Percentiles rank a stretch among this genome's conserved stretches.
Conservation (phyloP, 2,888 invertebrate species). For the Zeuzera pyrina region DNA sequence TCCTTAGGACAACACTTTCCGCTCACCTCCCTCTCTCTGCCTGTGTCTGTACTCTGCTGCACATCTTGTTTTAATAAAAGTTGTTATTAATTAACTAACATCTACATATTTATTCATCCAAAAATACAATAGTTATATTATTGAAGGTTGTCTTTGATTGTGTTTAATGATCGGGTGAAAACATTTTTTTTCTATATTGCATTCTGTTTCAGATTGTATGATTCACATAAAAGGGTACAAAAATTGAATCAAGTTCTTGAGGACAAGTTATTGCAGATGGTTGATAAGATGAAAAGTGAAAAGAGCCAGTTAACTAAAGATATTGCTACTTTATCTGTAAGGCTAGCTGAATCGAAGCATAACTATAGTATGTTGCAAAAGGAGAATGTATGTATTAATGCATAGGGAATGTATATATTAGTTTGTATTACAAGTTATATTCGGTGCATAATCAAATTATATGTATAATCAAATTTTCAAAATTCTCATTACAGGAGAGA, state of each 20-base stretch:
- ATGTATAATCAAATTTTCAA: not conserved
- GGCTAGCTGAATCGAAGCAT: conserved; percentile 88
- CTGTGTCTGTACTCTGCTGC: too few relatives aligned
- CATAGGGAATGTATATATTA: too few relatives aligned
- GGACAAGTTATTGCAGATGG: conserved; percentile 93
- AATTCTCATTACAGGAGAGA: conserved; percentile 79
- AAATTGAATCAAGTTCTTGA: conserved; percentile 95
- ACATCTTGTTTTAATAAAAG: too few relatives aligned
- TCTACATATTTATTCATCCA: too few relatives aligned
- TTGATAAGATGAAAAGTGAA: conserved; percentile 93
- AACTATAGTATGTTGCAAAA: conserved; percentile 86
- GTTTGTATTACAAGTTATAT: too few relatives aligned
- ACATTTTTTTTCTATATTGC: too few relatives aligned
- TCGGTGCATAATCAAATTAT: too few relatives aligned
- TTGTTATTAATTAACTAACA: too few relatives aligned
- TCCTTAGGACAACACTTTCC: too few relatives aligned
- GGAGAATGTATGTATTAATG: conserved; percentile 88
- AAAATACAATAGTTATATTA: not conserved
- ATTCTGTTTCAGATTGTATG: conserved; percentile 79
- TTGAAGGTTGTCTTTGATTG: not conserved
- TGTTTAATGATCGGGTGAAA: too few relatives aligned
- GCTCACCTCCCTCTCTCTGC: too few relatives aligned
- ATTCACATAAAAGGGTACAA: conserved; percentile 94
- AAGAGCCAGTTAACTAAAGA: conserved; percentile 90
- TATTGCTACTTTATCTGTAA: conserved; percentile 86